Conservation (phyloP, 2,113 vertebrate species). For the Planiliza haematocheilus region DNA sequence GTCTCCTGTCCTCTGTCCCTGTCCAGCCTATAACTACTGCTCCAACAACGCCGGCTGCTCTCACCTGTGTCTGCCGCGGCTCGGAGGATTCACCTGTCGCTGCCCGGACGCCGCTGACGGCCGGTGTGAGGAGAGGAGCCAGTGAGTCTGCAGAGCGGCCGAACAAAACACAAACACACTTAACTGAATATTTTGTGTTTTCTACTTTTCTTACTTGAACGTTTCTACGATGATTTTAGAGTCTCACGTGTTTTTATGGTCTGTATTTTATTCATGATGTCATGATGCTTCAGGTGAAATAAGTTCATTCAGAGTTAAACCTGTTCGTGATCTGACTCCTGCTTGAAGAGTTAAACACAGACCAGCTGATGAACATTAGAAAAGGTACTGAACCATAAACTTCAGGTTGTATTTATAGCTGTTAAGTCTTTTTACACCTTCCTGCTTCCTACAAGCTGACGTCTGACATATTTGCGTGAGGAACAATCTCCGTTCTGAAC, state of each 20-base stretch:
- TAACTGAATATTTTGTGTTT: background rate
- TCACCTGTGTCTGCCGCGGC: slow-evolving; percentile 92
- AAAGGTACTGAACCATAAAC: background rate
- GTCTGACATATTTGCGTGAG: slow-evolving; percentile 4
- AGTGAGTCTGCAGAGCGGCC: slow-evolving; percentile 40
- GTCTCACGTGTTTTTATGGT: background rate
- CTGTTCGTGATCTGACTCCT: background rate
- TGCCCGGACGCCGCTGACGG: slow-evolving; percentile 87
- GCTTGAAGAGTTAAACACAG: slow-evolving; percentile 3
- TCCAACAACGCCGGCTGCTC: slow-evolving; percentile 91
- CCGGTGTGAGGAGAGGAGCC: slow-evolving; percentile 84
- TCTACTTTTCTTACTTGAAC: slow-evolving; percentile 53
- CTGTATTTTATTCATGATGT: slow-evolving; percentile 5
- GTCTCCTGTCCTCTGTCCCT: background rate
- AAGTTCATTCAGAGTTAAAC: background rate
- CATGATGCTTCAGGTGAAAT: slow-evolving; percentile 1
- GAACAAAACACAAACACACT: background rate
- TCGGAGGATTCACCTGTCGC: slow-evolving; percentile 89
- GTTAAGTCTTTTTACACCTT: slow-evolving; percentile 6
- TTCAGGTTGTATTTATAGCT: slow-evolving; percentile 10
- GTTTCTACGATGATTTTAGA: slow-evolving; percentile 3
- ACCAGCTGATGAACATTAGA: background rate
- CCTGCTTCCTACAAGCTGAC: background rate
- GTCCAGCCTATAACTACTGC: slow-evolving; percentile 91
- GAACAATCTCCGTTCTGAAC: slow-evolving; percentile 5